A percentile compares a stretch with the other conserved stretches of the same genome.
Evolutionary conservation across 2,888 invertebrate genomes (phyloP).

Genomic region (Bugula neritina): DNA sequence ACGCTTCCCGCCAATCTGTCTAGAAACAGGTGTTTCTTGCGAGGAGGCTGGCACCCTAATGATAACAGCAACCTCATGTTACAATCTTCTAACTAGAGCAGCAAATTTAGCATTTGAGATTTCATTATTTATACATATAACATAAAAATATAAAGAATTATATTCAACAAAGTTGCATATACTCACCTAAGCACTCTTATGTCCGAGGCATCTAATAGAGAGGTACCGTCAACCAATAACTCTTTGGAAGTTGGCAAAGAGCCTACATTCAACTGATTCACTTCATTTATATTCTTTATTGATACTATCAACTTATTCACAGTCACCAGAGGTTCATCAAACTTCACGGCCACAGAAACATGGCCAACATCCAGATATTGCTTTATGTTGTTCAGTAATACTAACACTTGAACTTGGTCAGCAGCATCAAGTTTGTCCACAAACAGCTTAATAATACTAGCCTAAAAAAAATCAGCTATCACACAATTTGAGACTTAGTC

Average conservation of each 20-base stretch:
- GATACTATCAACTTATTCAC: background rate
- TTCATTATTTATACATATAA: too few relatives aligned
- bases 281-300: background rate
- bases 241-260: background rate
- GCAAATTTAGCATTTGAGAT: too few relatives aligned
- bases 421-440: background rate
- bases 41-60: too few relatives aligned
- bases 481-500: too few relatives aligned
- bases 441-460: slow-evolving; percentile 13
- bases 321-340: slow-evolving; percentile 2
- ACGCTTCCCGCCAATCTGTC: background rate
- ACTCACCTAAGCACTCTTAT: background rate
- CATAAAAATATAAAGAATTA: too few relatives aligned
- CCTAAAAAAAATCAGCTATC: background rate
- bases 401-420: background rate
- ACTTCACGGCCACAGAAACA: background rate
- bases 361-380: background rate
- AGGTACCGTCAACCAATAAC: background rate
- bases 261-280: background rate
- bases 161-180: too few relatives aligned
- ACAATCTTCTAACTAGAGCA: too few relatives aligned
- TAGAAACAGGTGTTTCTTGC: background rate
- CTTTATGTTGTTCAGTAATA: slow-evolving; percentile 10
- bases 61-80: too few relatives aligned
- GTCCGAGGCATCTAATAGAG: background rate